These are phyloP conservation scores for Odontophorus gujanensis DNA, from an alignment of 2,113 vertebrate genomes.

Conservation along the genomic window DNA sequence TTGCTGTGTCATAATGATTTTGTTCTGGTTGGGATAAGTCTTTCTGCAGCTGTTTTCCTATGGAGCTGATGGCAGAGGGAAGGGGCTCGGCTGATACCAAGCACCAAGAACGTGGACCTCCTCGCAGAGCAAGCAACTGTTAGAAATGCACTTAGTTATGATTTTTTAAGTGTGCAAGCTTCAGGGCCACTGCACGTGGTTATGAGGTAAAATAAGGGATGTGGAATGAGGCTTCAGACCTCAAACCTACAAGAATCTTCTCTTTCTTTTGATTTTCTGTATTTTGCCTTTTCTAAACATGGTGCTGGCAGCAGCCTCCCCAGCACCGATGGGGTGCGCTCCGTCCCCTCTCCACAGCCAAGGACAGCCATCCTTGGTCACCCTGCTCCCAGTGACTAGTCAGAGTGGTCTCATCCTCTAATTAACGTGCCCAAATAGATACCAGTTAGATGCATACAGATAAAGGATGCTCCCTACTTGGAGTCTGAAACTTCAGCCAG, in stretches of 20 bases:
- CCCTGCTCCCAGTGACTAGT: neutral
- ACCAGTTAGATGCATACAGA: neutral
- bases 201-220: slow-evolving; percentile 30
- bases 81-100: neutral
- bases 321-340: neutral
- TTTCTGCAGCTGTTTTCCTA: slow-evolving; percentile 67
- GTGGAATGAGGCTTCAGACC: slow-evolving; percentile 52
- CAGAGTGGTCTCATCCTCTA: neutral
- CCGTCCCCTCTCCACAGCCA: neutral
- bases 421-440: neutral
- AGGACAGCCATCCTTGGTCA: neutral
- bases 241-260: slow-evolving; percentile 38
- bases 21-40: slow-evolving; percentile 58
- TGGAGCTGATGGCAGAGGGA: slow-evolving; percentile 9
- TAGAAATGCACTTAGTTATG: neutral
- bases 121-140: neutral
- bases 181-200: neutral
- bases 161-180: neutral
- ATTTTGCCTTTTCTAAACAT: neutral
- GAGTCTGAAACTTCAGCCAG: neutral
- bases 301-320: neutral
- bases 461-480: neutral
- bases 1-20: slow-evolving; percentile 70
- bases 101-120: neutral
- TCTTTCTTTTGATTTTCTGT: neutral